phyloP scores from a whole-genome alignment of 92 coral and sea anemone genomes.

The Epizoanthus stellaris region DNA sequence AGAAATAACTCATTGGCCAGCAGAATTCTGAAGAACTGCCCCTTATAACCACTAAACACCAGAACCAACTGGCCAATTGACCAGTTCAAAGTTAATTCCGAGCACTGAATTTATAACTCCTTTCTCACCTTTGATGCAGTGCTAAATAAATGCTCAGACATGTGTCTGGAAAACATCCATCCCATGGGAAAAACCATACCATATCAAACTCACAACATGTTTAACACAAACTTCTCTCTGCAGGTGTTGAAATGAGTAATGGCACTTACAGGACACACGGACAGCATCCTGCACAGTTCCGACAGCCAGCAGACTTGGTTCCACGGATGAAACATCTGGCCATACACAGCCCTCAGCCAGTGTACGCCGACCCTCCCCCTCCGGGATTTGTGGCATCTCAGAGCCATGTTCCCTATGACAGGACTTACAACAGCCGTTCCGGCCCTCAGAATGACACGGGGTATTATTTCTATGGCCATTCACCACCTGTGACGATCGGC shows the following conservation, averaged over 20 bases:
- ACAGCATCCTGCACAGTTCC: slow-evolving; percentile 51
- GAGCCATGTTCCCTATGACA: slow-evolving; percentile 30
- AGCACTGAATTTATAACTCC: too few relatives aligned
- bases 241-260: slow-evolving; percentile 31
- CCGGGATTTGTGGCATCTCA: slow-evolving; percentile 42
- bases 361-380: slow-evolving; percentile 44
- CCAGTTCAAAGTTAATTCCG: too few relatives aligned
- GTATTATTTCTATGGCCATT: slow-evolving; percentile 53
- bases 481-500: slow-evolving; percentile 57
- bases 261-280: slow-evolving; percentile 36
- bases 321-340: slow-evolving; percentile 77
- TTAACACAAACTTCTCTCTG: neutral
- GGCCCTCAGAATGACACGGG: slow-evolving; percentile 37
- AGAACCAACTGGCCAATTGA: too few relatives aligned
- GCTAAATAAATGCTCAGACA: neutral
- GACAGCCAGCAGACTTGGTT: slow-evolving; percentile 59
- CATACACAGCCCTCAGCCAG: slow-evolving; percentile 53
- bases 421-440: slow-evolving; percentile 39
- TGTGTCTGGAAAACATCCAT: too few relatives aligned
- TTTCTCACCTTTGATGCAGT: neutral
- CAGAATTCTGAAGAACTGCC: too few relatives aligned
- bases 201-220: neutral
- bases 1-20: too few relatives aligned
- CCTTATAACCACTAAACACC: too few relatives aligned
- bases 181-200: too few relatives aligned